Evolutionary conservation across 2,888 invertebrate species (phyloP).

Genomic region (Melipona bicolor): DNA sequence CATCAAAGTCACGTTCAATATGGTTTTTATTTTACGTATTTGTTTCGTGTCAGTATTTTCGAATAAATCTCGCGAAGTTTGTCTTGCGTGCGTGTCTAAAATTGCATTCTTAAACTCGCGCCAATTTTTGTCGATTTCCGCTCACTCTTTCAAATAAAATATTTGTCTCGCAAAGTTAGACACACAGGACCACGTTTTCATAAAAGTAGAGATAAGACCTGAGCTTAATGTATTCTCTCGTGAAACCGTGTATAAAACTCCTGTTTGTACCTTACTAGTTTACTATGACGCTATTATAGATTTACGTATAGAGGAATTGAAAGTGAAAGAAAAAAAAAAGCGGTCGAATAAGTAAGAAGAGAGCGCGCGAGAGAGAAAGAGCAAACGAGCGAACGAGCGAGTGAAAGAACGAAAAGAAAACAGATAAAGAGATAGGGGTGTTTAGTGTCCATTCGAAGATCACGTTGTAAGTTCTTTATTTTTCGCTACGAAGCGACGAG

Average conservation of each 20-base stretch:
- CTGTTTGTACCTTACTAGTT: constrained; percentile 80
- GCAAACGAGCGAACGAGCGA: constrained; percentile 14
- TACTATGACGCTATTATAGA: constrained; percentile 68
- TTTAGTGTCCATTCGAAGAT: constrained; percentile 51
- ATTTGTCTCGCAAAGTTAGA: constrained; percentile 51
- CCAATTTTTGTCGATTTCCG: constrained; percentile 21
- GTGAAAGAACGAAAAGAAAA: constrained; percentile 31
- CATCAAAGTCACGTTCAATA: constrained; percentile 13
- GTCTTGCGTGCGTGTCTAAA: constrained; percentile 41
- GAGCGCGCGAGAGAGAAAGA: constrained; percentile 23
- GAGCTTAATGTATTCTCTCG: constrained; percentile 80
- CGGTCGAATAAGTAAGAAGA: constrained; percentile 19
- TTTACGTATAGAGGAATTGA: constrained; percentile 60
- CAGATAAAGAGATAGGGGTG: constrained; percentile 38
- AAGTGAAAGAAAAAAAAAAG: constrained; percentile 20
- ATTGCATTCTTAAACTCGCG: constrained; percentile 25
- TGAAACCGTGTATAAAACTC: constrained; percentile 70
- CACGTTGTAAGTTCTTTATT: constrained; percentile 41
- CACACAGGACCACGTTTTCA: constrained; percentile 64
- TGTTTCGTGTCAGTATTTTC: constrained; percentile 19
- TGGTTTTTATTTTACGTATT: constrained; percentile 8
- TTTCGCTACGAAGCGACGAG: constrained; percentile 43
- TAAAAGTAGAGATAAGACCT: constrained; percentile 65
- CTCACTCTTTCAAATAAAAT: constrained; percentile 19
- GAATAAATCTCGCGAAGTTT: constrained; percentile 28